These are phyloP conservation scores for Nemotelus pantherinus DNA, from an alignment of 2,888 invertebrate genomes.

Conservation along the genomic window DNA sequence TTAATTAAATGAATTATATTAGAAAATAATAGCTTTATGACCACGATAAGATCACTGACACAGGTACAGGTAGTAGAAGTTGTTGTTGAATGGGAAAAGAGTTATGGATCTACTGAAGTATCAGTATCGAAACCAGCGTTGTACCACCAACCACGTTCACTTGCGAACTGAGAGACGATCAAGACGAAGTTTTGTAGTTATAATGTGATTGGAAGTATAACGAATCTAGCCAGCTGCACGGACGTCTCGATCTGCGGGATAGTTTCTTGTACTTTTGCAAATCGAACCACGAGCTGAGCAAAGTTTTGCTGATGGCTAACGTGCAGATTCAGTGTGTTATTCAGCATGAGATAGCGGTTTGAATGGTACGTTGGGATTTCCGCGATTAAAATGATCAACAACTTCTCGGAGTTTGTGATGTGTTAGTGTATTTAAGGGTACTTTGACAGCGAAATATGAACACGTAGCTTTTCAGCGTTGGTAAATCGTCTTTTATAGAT, in stretches of 20 bases:
- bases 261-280: conserved; percentile 26
- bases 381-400: too few relatives aligned
- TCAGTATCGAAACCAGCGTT: not conserved
- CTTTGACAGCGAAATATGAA: too few relatives aligned
- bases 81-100: too few relatives aligned
- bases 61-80: not conserved
- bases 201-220: conserved; percentile 17
- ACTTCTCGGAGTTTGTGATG: too few relatives aligned
- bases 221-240: not conserved
- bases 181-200: conserved; percentile 35
- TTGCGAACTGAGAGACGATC: conserved; percentile 28
- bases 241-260: not conserved
- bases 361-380: too few relatives aligned
- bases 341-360: too few relatives aligned
- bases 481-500: too few relatives aligned
- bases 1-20: too few relatives aligned
- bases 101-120: too few relatives aligned
- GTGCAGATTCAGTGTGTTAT: not conserved
- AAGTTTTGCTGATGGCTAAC: not conserved
- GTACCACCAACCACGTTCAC: conserved; percentile 27
- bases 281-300: conserved; percentile 15
- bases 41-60: conserved; percentile 14
- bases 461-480: too few relatives aligned
- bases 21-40: too few relatives aligned
- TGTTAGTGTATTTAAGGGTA: too few relatives aligned